phyloP scores from a whole-genome alignment of 2,888 invertebrate species.

The Cactoblastis cactorum region DNA sequence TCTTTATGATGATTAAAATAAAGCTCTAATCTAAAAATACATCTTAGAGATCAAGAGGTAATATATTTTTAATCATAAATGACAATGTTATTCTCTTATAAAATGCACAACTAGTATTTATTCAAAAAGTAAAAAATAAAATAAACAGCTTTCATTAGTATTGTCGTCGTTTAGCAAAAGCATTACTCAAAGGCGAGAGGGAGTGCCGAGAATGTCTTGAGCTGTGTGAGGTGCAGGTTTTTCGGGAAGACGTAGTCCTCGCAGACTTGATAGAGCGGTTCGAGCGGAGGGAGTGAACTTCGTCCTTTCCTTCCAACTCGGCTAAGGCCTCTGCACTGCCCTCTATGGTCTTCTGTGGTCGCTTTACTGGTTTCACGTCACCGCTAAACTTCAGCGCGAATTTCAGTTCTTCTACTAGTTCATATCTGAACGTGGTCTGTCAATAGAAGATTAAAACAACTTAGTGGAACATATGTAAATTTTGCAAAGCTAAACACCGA shows the following conservation, averaged over 20 bases:
- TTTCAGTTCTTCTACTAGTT: conserved; percentile 81
- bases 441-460: too few species aligned
- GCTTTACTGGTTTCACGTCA: conserved; percentile 80
- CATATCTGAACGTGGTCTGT: conserved; percentile 79
- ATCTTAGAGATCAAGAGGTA: not conserved
- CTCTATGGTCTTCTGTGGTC: conserved; percentile 46
- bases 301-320: conserved; percentile 57
- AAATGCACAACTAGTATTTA: too few species aligned
- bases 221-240: conserved; percentile 56
- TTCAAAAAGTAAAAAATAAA: too few species aligned
- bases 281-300: conserved; percentile 54
- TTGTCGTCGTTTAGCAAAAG: conserved; percentile 58
- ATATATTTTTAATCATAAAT: not conserved
- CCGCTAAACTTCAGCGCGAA: conserved; percentile 82
- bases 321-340: conserved; percentile 56
- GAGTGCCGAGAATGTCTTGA: conserved; percentile 65
- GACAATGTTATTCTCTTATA: too few species aligned
- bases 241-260: conserved; percentile 49
- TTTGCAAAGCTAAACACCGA: too few species aligned
- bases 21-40: not conserved
- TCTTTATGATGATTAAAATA: not conserved
- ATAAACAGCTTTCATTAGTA: conserved; percentile 41
- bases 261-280: conserved; percentile 49
- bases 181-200: conserved; percentile 53
- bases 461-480: too few species aligned